These are phyloP conservation scores for Nephila pilipes DNA, from an alignment of 1,140 invertebrate genomes.

Conservation along the genomic window DNA sequence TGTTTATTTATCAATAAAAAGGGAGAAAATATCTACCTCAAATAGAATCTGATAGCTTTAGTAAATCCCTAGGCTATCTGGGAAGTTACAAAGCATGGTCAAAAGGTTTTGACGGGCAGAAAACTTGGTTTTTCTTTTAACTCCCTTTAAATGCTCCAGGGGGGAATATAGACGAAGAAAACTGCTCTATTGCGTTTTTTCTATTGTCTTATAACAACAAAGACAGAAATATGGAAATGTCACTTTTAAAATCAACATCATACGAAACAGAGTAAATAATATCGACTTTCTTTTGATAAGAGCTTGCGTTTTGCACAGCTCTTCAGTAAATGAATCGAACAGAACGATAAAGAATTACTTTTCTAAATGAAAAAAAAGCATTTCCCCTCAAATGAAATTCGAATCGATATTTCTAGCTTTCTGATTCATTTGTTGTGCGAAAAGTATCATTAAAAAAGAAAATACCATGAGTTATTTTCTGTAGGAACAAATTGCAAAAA, in stretches of 20 bases:
- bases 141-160: background rate
- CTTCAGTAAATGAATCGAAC: background rate
- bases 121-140: background rate
- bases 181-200: background rate
- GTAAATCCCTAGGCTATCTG: background rate
- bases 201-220: background rate
- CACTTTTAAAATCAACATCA: background rate
- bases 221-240: background rate
- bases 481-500: background rate
- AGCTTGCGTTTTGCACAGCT: background rate
- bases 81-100: background rate
- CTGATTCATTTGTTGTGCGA: background rate
- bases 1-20: too few species aligned
- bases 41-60: background rate
- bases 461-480: background rate
- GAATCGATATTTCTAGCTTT: background rate
- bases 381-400: background rate
- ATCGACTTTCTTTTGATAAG: background rate
- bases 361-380: background rate
- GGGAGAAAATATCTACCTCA: background rate
- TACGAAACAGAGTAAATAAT: slow-evolving; percentile 12
- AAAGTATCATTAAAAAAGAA: background rate
- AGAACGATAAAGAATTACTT: background rate
- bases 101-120: slow-evolving; percentile 30
- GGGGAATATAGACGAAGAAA: background rate